These are phyloP conservation scores for Alexandromys fortis DNA, from an alignment of 2,113 vertebrate genomes.

Conservation along the genomic window DNA sequence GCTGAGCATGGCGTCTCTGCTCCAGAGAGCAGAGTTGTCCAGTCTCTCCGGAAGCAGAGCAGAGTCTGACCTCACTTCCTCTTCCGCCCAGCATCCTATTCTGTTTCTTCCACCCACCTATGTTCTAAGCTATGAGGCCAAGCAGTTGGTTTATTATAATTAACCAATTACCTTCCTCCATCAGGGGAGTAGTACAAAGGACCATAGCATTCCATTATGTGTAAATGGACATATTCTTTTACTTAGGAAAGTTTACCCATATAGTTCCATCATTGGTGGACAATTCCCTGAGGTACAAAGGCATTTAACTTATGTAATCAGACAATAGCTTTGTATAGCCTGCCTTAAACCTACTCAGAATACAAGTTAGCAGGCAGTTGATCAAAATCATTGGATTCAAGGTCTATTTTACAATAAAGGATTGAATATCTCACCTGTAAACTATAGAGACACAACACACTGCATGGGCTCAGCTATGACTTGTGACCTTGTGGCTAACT, in stretches of 20 bases:
- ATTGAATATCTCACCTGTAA: neutral
- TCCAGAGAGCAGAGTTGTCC: too few relatives aligned
- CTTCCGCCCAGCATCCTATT: too few relatives aligned
- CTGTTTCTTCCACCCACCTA: too few relatives aligned
- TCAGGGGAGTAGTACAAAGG: rapidly evolving
- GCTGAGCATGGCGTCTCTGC: too few relatives aligned
- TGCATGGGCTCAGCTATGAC: rapidly evolving
- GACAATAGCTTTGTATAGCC: too few relatives aligned
- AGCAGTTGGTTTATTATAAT: too few relatives aligned
- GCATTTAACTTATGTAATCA: neutral
- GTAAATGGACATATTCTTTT: neutral
- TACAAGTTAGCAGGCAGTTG: neutral
- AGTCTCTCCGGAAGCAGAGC: too few relatives aligned
- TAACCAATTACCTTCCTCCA: too few relatives aligned
- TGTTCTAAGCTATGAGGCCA: too few relatives aligned
- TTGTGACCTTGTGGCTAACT: neutral
- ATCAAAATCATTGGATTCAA: neutral
- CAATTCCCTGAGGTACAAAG: neutral
- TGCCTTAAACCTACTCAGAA: neutral
- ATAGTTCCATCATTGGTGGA: neutral
- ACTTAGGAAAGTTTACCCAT: neutral
- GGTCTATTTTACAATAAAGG: neutral
- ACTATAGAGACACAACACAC: too few relatives aligned
- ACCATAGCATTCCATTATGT: neutral
- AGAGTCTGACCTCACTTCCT: too few relatives aligned